Evolutionary conservation across 2,888 invertebrate species (phyloP).

Genomic region (Noctua fimbriata): DNA sequence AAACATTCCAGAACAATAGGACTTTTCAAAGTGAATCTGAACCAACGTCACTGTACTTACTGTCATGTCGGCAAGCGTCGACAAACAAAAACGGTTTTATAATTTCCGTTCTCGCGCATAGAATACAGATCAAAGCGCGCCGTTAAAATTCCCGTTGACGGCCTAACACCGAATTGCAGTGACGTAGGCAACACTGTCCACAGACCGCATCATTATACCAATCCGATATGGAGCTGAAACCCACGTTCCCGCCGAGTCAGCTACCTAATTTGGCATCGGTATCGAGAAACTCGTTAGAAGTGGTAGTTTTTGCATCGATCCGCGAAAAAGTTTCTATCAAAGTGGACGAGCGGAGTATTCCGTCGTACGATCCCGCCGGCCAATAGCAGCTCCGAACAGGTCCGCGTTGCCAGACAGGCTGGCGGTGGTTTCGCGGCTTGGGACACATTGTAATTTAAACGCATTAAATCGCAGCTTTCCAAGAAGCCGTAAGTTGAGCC

Average conservation of each 20-base stretch:
- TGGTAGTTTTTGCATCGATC: constrained; percentile 79
- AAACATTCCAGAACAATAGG: constrained; percentile 54
- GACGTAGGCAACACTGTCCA: constrained; percentile 54
- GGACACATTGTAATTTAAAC: constrained; percentile 61
- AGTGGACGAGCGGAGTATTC: constrained; percentile 72
- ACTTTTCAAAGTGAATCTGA: constrained; percentile 40
- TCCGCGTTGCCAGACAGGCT: constrained; percentile 74
- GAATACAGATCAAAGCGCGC: constrained; percentile 79
- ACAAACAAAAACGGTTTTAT: constrained; percentile 75
- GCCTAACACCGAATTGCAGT: constrained; percentile 64
- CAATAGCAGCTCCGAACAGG: constrained; percentile 71
- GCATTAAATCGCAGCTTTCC: constrained; percentile 63
- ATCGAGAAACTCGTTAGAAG: constrained; percentile 87
- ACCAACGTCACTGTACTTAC: constrained; percentile 30
- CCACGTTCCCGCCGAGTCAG: constrained; percentile 73
- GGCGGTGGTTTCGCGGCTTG: constrained; percentile 68
- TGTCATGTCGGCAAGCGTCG: constrained; percentile 9
- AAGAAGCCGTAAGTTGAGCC: constrained; percentile 57
- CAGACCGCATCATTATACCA: constrained; percentile 64
- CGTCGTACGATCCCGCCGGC: constrained; percentile 68
- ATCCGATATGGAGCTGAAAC: constrained; percentile 69
- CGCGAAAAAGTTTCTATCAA: constrained; percentile 83
- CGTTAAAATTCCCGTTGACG: constrained; percentile 82
- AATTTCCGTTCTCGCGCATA: constrained; percentile 78
- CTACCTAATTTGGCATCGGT: constrained; percentile 82